Evolutionary conservation across 2,113 vertebrate genomes (phyloP).

Genomic region (Osmerus mordax): DNA sequence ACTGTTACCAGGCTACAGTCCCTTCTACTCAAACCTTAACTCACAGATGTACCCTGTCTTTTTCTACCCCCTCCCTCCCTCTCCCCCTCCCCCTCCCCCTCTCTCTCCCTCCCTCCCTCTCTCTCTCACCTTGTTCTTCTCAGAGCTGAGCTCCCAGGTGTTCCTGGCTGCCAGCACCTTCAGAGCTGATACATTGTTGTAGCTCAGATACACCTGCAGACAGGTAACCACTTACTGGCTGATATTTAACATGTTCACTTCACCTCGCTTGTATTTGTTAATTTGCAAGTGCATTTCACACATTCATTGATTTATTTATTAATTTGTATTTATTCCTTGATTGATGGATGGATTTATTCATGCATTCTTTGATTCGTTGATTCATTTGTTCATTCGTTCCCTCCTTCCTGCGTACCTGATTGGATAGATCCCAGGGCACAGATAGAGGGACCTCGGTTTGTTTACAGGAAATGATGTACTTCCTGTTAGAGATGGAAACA

Average conservation of each 20-base stretch:
- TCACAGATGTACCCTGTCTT: too few relatives aligned
- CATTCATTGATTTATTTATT: too few relatives aligned
- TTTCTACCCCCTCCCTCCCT: too few relatives aligned
- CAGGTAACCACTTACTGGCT: background rate
- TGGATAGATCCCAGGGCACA: slow-evolving; percentile 90
- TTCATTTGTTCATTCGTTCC: background rate
- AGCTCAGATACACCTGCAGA: slow-evolving; percentile 92
- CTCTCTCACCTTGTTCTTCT: slow-evolving; percentile 73
- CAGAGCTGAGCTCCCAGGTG: slow-evolving; percentile 81
- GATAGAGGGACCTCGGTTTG: slow-evolving; percentile 85
- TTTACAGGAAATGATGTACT: slow-evolving; percentile 86
- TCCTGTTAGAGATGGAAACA: slow-evolving; percentile 64
- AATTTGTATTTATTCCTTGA: background rate
- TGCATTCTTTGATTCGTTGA: background rate
- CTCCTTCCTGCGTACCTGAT: slow-evolving; percentile 77
- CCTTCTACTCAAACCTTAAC: too few relatives aligned
- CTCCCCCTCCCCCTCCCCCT: too few relatives aligned
- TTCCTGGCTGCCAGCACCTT: slow-evolving; percentile 83
- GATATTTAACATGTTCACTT: too few relatives aligned
- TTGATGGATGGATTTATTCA: background rate
- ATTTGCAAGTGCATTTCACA: too few relatives aligned
- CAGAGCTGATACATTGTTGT: slow-evolving; percentile 90
- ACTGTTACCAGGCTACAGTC: too few relatives aligned
- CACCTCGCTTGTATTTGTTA: too few relatives aligned
- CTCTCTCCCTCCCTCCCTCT: too few relatives aligned